Evolutionary conservation across 2,888 invertebrate species (phyloP), one percentile per base, ranked within the genome.

Genomic region (Rotaria magnacalcarata): DNA sequence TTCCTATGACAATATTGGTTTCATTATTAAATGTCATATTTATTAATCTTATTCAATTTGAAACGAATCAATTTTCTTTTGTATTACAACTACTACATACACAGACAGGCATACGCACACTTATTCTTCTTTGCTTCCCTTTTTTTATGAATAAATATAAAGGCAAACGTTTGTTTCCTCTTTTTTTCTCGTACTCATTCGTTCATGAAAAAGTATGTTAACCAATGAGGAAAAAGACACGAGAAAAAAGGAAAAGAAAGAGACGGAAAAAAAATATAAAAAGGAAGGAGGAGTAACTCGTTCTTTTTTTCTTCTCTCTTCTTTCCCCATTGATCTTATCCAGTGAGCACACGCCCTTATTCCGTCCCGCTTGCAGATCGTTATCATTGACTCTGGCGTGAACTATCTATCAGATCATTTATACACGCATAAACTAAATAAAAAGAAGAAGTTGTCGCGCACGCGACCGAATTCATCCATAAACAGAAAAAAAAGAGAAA

Each of bases 341-440:
- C 67, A 34, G 67, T 67, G 67, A 67, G 16, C 27, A 67, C 34
- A 67, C 67, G 67, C 67, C 67, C 14, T 67, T 34, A 67, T 67
- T 67, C 67, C 67, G 14, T 67, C 67, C 67, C 67, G 34, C n/a
- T 67, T 19, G 67, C 67, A 67, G 67, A 67, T 67, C 67, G 67
- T 67, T 67, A 67, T 67, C 67, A 67, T 67, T 67, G 67, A 67
- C 19, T 67, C 67, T 34, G 67, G 67, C 67, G 67, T 67, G 67
- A 67, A 67, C 67, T 67, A 67, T 67, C 67, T 67, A 34, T 67
- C 67, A 34, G 67, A 67, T 67, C 67, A 34, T 67, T 52, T 52
- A 67, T 67, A 67, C 67, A 67, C 67, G 67, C 67, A 67, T 67
- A 34, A 67, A 67, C 67, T 67, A 67, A 67, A 67, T 67, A 67